phyloP scores from a whole-genome alignment of 2,888 invertebrate genomes.

The Eristalinus aeneus region DNA sequence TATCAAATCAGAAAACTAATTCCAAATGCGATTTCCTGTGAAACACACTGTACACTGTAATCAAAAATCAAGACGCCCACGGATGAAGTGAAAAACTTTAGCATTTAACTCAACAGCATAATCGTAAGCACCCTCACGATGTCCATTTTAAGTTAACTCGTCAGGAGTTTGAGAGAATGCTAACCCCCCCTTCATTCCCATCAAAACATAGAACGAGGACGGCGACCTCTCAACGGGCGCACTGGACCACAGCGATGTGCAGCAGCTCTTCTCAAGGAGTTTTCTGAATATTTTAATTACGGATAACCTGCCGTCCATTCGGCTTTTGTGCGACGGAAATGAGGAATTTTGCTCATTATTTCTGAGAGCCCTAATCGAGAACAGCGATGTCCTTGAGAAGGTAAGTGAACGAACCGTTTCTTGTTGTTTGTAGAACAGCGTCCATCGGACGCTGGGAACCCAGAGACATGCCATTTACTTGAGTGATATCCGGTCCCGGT shows the following conservation, averaged over 20 bases:
- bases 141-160: slow-evolving; percentile 44
- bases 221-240: slow-evolving; percentile 52
- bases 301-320: slow-evolving; percentile 78
- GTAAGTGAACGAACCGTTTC: slow-evolving; percentile 73
- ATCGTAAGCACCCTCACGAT: slow-evolving; percentile 39
- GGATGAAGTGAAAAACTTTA: slow-evolving; percentile 26
- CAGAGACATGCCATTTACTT: slow-evolving; percentile 1
- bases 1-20: background rate
- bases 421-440: slow-evolving; percentile 3
- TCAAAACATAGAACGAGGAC: slow-evolving; percentile 37
- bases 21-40: slow-evolving; percentile 18
- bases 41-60: slow-evolving; percentile 40
- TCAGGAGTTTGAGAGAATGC: background rate
- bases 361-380: slow-evolving; percentile 75
- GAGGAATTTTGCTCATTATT: slow-evolving; percentile 78
- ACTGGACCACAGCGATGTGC: slow-evolving; percentile 74
- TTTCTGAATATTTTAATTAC: slow-evolving; percentile 79
- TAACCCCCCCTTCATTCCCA: slow-evolving; percentile 4
- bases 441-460: background rate
- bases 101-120: slow-evolving; percentile 26
- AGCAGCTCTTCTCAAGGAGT: slow-evolving; percentile 74
- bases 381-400: slow-evolving; percentile 76
- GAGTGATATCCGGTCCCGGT: slow-evolving; percentile 1
- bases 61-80: slow-evolving; percentile 16
- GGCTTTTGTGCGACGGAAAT: slow-evolving; percentile 77